Percentiles rank a stretch among this genome's conserved stretches.
Evolutionary conservation across 1,140 invertebrate species (phyloP).

Genomic region (Drosophila sturtevanti): DNA sequence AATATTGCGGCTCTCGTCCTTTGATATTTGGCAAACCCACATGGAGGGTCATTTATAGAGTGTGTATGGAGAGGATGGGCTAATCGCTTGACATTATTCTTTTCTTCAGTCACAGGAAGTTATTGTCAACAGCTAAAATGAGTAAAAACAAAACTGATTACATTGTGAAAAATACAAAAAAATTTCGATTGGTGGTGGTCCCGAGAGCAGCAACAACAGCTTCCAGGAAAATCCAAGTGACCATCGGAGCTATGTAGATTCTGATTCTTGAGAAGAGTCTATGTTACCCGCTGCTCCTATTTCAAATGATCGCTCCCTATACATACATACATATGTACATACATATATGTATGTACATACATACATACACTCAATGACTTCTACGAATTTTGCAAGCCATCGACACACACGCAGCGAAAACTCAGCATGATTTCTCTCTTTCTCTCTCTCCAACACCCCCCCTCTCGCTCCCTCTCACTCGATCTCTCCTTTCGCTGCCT

Average conservation of each 20-base stretch:
- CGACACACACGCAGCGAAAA: constrained; percentile 38
- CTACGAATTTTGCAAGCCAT: constrained; percentile 53
- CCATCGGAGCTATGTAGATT: constrained; percentile 9
- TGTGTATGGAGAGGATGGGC: not conserved
- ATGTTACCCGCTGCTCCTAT: constrained; percentile 36
- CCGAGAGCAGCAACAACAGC: not conserved
- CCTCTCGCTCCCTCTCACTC: not conserved
- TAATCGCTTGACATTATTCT: constrained; percentile 6
- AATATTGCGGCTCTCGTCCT: constrained; percentile 22
- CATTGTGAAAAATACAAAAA: constrained; percentile 17
- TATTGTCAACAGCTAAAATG: constrained; percentile 38
- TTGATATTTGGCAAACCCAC: constrained; percentile 60
- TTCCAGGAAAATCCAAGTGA: constrained; percentile 46
- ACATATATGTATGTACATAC: no score
- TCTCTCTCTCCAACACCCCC: no score
- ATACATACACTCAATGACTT: constrained; percentile 44
- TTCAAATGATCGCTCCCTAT: constrained; percentile 43
- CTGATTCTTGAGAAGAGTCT: constrained; percentile 29
- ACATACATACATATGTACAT: no score
- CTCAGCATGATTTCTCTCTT: not conserved
- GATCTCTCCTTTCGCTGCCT: not conserved
- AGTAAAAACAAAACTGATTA: constrained; percentile 43
- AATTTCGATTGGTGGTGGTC: constrained; percentile 32
- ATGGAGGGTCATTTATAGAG: not conserved
- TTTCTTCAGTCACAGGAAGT: constrained; percentile 54